Evolutionary conservation across 2,888 invertebrate genomes (phyloP).

Genomic region (Bugula neritina): DNA sequence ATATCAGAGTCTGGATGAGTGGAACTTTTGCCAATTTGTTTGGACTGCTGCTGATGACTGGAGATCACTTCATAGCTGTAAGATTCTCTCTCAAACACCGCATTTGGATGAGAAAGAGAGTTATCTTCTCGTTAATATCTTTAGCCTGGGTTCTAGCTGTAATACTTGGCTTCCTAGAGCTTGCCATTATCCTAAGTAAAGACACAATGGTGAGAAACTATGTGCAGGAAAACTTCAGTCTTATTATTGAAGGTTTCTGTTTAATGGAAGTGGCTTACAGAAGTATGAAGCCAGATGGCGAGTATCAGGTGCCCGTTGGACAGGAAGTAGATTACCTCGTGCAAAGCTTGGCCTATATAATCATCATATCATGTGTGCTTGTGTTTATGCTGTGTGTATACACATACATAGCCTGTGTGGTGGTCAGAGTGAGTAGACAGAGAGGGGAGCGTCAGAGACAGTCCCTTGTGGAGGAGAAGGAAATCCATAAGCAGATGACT

Average conservation of each 20-base stretch:
- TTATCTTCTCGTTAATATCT: not conserved
- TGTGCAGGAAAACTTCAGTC: not conserved
- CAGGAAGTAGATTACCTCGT: not conserved
- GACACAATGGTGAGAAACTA: not conserved
- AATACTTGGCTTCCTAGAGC: not conserved
- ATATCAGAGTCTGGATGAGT: no score
- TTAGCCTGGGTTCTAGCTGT: not conserved
- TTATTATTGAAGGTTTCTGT: not conserved
- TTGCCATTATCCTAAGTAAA: not conserved
- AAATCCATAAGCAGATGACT: not conserved
- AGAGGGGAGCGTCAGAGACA: not conserved
- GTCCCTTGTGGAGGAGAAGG: not conserved
- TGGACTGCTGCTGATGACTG: constrained; percentile 9
- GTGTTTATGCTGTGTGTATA: not conserved
- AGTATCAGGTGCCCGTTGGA: not conserved
- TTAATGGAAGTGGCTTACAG: not conserved
- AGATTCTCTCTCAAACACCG: constrained; percentile 6
- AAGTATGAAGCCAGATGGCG: not conserved
- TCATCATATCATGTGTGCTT: not conserved
- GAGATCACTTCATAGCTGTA: constrained; percentile 10
- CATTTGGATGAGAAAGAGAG: constrained; percentile 13
- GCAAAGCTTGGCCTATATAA: not conserved
- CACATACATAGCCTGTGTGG: not conserved
- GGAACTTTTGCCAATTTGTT: not conserved
- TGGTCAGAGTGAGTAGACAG: constrained; percentile 1